Conservation (phyloP, 2,888 invertebrate genomes). For the Belgica antarctica region DNA sequence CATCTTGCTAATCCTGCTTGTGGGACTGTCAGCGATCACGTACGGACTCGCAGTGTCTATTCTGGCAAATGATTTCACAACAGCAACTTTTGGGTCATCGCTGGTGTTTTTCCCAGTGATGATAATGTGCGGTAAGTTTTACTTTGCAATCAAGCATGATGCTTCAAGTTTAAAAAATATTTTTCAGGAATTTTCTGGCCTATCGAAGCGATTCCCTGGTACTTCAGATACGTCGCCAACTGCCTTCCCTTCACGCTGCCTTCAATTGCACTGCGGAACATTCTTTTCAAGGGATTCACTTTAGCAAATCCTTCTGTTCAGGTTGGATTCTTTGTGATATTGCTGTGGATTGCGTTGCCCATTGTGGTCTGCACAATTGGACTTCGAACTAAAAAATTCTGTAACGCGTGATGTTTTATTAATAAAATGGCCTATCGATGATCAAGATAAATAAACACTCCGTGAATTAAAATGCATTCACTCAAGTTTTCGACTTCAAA, state of each 20-base stretch:
- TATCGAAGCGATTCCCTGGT: neutral
- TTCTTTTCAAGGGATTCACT: neutral
- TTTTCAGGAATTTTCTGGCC: slow-evolving; percentile 23
- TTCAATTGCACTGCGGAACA: neutral
- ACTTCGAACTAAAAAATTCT: neutral
- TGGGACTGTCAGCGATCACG: neutral
- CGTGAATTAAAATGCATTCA: too few species aligned
- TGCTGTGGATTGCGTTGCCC: neutral
- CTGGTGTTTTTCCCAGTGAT: neutral
- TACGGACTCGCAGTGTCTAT: slow-evolving; percentile 20
- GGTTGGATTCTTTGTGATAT: neutral
- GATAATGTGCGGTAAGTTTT: neutral
- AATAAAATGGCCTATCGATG: neutral
- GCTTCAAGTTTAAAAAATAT: neutral
- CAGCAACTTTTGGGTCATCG: neutral
- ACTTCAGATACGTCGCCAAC: neutral
- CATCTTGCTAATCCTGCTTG: neutral
- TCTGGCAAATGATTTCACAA: neutral
- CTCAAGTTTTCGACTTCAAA: too few species aligned
- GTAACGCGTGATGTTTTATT: neutral
- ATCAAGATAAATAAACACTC: neutral
- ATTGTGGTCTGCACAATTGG: neutral
- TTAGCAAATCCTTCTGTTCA: neutral
- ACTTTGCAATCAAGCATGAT: neutral
- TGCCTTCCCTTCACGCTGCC: neutral